These are phyloP conservation scores for Lathamus discolor DNA, from an alignment of 2,113 vertebrate genomes.

Conservation along the genomic window DNA sequence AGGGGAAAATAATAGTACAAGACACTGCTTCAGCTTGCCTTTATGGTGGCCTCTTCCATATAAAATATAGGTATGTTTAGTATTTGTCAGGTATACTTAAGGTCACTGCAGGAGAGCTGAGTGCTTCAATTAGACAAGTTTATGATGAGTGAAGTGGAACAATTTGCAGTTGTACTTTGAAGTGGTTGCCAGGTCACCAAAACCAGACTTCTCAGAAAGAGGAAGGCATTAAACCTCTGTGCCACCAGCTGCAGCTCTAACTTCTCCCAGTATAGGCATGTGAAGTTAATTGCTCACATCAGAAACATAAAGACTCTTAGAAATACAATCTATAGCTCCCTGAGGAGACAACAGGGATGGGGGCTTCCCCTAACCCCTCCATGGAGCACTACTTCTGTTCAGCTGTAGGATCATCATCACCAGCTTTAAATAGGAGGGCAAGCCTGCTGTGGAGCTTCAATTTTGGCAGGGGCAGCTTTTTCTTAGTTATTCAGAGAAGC, in stretches of 20 bases:
- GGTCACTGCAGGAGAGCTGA: neutral
- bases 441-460: neutral
- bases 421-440: neutral
- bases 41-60: neutral
- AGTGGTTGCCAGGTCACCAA: neutral
- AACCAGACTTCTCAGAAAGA: neutral
- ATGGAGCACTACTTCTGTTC: neutral
- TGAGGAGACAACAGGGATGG: accelerated
- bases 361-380: neutral
- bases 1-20: neutral
- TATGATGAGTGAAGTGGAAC: neutral
- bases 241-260: neutral
- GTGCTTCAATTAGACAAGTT: neutral
- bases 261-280: accelerated
- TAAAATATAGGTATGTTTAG: neutral
- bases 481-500: neutral
- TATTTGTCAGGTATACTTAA: neutral
- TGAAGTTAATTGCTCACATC: neutral
- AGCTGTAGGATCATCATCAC: neutral
- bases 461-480: neutral
- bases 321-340: neutral
- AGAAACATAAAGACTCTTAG: too few species aligned
- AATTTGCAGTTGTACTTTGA: neutral
- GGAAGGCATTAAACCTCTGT: neutral
- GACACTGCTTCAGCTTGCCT: neutral